Percentiles rank a stretch among this genome's conserved stretches.
Evolutionary conservation across 2,888 invertebrate species (phyloP).

Genomic region (Trichacis sp.): DNA sequence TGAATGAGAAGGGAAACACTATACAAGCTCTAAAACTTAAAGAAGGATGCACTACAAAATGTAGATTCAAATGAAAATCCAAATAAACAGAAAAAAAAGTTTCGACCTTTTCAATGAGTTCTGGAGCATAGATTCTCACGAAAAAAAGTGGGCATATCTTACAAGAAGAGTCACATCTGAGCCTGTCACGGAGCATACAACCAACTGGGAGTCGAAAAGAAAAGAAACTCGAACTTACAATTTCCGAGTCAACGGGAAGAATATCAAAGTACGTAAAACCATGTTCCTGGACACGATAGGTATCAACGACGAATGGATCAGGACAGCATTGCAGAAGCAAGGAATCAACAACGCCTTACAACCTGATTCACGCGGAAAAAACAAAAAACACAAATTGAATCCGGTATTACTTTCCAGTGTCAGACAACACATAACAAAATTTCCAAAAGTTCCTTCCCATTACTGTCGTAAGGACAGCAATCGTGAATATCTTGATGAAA

Average conservation of each 20-base stretch:
- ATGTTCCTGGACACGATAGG: constrained; percentile 21
- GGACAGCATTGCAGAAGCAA: constrained; percentile 9
- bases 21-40: too few relatives aligned
- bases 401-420: too few relatives aligned
- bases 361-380: constrained; percentile 7
- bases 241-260: constrained; percentile 1
- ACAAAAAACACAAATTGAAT: neutral
- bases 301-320: constrained; percentile 17
- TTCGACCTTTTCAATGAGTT: too few relatives aligned
- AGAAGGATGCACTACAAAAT: too few relatives aligned
- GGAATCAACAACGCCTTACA: neutral
- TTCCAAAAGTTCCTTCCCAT: too few relatives aligned
- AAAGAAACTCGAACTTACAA: neutral
- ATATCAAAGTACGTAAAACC: constrained; percentile 9
- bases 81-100: too few relatives aligned
- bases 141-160: neutral
- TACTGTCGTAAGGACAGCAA: constrained; percentile 10
- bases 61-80: too few relatives aligned
- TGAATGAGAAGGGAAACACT: too few relatives aligned
- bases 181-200: neutral
- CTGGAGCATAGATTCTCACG: too few relatives aligned
- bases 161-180: neutral
- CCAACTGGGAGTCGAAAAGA: neutral
- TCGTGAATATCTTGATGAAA: constrained; percentile 24
- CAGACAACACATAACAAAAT: constrained; percentile 10